Conservation (phyloP, 2,888 invertebrate species). For the Gastracanthus pulcherrimus region DNA sequence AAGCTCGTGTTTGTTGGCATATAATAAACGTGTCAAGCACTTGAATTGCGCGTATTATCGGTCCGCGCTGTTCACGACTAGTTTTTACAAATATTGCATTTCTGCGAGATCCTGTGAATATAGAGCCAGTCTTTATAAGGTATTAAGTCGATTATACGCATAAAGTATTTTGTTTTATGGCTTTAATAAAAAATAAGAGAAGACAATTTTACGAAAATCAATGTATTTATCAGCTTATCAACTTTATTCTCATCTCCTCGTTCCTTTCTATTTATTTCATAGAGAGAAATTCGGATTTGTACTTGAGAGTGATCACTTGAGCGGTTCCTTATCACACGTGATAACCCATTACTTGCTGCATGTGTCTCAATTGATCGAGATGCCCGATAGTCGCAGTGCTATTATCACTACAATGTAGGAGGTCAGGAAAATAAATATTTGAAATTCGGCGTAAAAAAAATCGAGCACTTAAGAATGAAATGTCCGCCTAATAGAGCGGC, state of each 20-base stretch:
- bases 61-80: background rate
- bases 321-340: slow-evolving; percentile 12
- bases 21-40: background rate
- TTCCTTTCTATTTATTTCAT: slow-evolving; percentile 15
- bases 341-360: background rate
- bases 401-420: background rate
- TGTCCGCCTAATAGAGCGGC: background rate
- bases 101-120: slow-evolving; percentile 31
- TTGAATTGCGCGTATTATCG: background rate
- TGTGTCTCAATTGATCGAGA: slow-evolving; percentile 14
- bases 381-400: background rate
- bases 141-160: slow-evolving; percentile 31
- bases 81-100: slow-evolving; percentile 35
- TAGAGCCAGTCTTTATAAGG: slow-evolving; percentile 37
- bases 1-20: background rate
- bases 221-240: background rate
- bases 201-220: background rate
- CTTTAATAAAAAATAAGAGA: slow-evolving; percentile 47
- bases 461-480: background rate
- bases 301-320: background rate
- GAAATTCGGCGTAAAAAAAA: slow-evolving; percentile 4
- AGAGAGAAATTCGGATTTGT: background rate
- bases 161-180: slow-evolving; percentile 47
- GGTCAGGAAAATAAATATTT: background rate
- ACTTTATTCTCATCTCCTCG: background rate